Evolutionary conservation across 2,797 vertebrate genomes (phyloP), one percentile per base, ranked within the genome.

Genomic region (Gallinago solitaria): DNA sequence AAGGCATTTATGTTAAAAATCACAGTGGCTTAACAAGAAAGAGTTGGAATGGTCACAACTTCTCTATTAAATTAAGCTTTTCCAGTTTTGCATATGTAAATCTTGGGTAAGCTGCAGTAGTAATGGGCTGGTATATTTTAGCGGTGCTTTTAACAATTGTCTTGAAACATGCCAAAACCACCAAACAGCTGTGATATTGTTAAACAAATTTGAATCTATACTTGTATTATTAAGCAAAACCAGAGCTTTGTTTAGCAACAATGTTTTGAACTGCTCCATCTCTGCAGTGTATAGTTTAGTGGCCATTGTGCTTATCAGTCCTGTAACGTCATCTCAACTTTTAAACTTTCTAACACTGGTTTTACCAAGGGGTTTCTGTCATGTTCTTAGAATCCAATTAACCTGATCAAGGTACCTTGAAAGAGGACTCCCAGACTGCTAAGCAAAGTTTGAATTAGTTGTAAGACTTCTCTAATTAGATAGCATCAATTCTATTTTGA

Each of bases 351-450:
- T 35, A 82, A 12, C 11, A 6, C 7, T 79, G n/a, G 2, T 86
- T 96, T 90, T 91, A 54, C 45, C 39, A 59, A 37, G n/a, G 20
- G 54, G 3, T 47, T 92, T 83, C 68, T 85, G 27, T 64, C 41
- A 5, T 27, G 33, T 71, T 89, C 21, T 76, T 96, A 82, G 51
- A 84, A 87, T 23, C 67, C 28, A 88, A 86, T 93, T 86, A 94
- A 79, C 11, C 69, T 80, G 35, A 74, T 85, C 17, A 43, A 91
- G 51, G 33, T 74, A 68, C 27, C 77, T 80, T 90, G 59, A 93
- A 59, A 61, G 43, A 83, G 12, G 47, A 73, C 54, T 93, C 48
- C 37, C 14, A 91, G 85, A 73, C 32, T 81, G 27, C 21, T 63
- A n/a, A 11, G 48, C 21, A 60, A 88, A 73, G 8, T 61, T 89